Evolutionary conservation across 1,140 invertebrate genomes (phyloP).

Genomic region (Nomia melanderi): DNA sequence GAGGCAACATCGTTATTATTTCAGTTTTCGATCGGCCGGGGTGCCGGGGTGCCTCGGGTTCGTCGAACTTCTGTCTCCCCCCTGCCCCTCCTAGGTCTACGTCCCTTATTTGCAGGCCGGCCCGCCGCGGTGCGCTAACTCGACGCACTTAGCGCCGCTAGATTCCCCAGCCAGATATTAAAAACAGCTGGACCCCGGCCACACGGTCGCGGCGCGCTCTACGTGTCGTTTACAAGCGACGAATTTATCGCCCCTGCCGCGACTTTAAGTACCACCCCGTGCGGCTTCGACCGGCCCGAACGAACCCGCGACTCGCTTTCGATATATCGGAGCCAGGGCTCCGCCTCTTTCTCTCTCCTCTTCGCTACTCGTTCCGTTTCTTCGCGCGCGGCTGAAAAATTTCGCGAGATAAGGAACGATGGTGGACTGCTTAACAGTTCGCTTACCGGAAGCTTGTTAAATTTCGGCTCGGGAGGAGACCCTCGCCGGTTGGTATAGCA

Average conservation of each 20-base stretch:
- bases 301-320: slow-evolving; percentile 41
- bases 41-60: slow-evolving; percentile 13
- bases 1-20: slow-evolving; percentile 20
- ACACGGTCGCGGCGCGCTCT: slow-evolving; percentile 17
- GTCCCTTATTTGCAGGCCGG: slow-evolving; percentile 5
- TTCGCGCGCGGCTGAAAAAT: slow-evolving; percentile 44
- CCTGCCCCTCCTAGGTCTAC: neutral
- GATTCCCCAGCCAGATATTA: slow-evolving; percentile 69
- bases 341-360: too few species aligned
- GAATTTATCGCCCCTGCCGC: slow-evolving; percentile 58
- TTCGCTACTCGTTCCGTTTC: too few species aligned
- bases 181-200: slow-evolving; percentile 67
- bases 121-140: slow-evolving; percentile 37
- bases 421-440: too few species aligned
- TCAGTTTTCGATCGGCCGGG: slow-evolving; percentile 20
- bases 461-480: too few species aligned
- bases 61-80: slow-evolving; percentile 42
- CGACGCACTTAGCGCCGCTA: slow-evolving; percentile 59
- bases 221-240: slow-evolving; percentile 63
- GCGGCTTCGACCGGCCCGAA: slow-evolving; percentile 8
- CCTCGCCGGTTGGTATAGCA: too few species aligned
- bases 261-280: slow-evolving; percentile 59
- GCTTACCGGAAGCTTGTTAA: too few species aligned
- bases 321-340: slow-evolving; percentile 27
- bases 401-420: slow-evolving; percentile 33